Conservation (phyloP, 2,113 vertebrate species). For the Hylia prasina region DNA sequence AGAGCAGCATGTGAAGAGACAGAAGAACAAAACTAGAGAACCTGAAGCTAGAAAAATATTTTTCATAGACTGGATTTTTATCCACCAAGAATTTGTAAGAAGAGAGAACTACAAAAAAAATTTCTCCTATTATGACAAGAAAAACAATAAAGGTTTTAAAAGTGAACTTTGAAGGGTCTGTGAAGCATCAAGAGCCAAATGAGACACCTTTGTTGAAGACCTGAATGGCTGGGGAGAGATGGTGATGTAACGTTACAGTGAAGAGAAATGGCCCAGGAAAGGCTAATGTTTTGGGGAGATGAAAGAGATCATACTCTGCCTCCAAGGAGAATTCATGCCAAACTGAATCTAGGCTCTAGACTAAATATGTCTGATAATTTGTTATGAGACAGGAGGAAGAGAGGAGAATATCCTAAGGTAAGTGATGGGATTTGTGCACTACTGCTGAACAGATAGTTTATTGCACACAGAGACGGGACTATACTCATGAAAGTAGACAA, state of each 20-base stretch:
- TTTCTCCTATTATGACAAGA: neutral
- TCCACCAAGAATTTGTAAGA: neutral
- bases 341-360: neutral
- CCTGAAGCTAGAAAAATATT: neutral
- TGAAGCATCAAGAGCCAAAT: neutral
- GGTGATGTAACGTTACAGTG: neutral
- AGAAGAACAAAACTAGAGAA: neutral
- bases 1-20: neutral
- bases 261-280: neutral
- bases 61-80: neutral
- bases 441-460: accelerated
- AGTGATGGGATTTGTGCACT: neutral
- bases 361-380: neutral
- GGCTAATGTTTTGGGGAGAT: neutral
- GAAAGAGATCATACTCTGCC: neutral
- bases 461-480: neutral
- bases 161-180: neutral
- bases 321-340: neutral
- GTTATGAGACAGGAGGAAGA: neutral
- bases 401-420: neutral
- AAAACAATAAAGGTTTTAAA: neutral
- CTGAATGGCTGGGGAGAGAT: neutral
- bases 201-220: neutral
- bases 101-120: neutral
- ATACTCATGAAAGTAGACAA: neutral